Evolutionary conservation across 2,113 vertebrate species (phyloP).

Genomic region (Bostrychus sinensis): DNA sequence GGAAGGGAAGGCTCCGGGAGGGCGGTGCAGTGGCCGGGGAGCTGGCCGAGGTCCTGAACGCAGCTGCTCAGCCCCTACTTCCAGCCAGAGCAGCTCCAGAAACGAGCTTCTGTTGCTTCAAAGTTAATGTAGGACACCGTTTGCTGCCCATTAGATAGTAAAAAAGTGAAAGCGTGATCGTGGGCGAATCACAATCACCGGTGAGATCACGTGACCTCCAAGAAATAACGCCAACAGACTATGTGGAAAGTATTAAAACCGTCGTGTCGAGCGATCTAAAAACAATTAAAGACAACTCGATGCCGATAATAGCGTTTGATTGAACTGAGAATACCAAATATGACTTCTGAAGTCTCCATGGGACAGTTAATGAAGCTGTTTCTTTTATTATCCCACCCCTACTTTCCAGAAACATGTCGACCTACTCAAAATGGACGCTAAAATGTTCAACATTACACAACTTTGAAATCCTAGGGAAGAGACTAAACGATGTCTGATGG

Average conservation of each 20-base stretch:
- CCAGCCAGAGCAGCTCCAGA: not conserved
- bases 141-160: constrained; percentile 26
- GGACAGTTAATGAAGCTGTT: constrained; percentile 55
- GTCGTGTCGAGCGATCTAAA: constrained; percentile 15
- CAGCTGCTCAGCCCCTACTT: not conserved
- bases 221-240: constrained; percentile 71
- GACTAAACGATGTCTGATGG: not conserved
- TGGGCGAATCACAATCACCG: constrained; percentile 80
- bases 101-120: not conserved
- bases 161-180: constrained; percentile 79
- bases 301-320: fast-evolving
- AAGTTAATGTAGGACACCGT: constrained; percentile 38
- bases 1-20: constrained; percentile 52
- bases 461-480: constrained; percentile 48
- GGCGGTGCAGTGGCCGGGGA: constrained; percentile 53
- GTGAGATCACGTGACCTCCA: constrained; percentile 83
- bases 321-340: not conserved
- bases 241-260: constrained; percentile 70
- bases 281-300: not conserved
- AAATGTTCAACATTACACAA: constrained; percentile 76
- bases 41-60: constrained; percentile 88
- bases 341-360: constrained; percentile 26
- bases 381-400: constrained; percentile 52
- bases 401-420: constrained; percentile 91
- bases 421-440: constrained; percentile 96